These are phyloP conservation scores for Avahi laniger DNA, from an alignment of 2,797 vertebrate species.

Conservation along the genomic window DNA sequence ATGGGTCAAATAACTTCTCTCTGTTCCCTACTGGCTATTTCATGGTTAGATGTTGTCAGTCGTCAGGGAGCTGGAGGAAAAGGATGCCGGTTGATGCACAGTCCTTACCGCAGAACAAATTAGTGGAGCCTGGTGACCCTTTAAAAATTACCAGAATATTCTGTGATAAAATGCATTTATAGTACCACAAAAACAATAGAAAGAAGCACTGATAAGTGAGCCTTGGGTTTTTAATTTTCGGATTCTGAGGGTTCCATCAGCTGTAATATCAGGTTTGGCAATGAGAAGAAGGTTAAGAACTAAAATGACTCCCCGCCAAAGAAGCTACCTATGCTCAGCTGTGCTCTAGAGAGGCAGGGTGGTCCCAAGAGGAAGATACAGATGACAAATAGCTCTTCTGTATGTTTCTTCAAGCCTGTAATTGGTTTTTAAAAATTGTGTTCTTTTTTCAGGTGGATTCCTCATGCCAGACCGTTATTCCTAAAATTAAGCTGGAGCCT, in stretches of 20 bases:
- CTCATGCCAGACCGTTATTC: slow-evolving; percentile 87
- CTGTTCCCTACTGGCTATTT: background rate
- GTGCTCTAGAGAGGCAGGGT: background rate
- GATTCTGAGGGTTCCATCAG: background rate
- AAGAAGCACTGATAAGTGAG: background rate
- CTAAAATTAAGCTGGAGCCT: slow-evolving; percentile 97
- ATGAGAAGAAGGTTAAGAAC: background rate
- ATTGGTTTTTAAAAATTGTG: slow-evolving; percentile 33
- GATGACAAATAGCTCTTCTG: slow-evolving; percentile 6
- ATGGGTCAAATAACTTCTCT: background rate
- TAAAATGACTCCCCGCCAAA: no score
- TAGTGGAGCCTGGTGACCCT: no score
- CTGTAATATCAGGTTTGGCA: background rate
- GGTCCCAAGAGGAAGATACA: background rate
- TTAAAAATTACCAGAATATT: background rate
- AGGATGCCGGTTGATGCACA: fast-evolving
- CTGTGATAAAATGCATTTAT: background rate
- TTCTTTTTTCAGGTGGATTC: slow-evolving; percentile 89
- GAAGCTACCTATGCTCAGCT: background rate
- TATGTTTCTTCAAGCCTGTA: background rate
- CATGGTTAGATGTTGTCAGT: background rate
- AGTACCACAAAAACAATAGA: background rate
- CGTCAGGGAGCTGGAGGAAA: background rate
- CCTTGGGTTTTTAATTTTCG: background rate
- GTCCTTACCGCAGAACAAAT: background rate